phyloP scores from a whole-genome alignment of 2,113 vertebrate genomes.

The Oreotrochilus melanogaster region DNA sequence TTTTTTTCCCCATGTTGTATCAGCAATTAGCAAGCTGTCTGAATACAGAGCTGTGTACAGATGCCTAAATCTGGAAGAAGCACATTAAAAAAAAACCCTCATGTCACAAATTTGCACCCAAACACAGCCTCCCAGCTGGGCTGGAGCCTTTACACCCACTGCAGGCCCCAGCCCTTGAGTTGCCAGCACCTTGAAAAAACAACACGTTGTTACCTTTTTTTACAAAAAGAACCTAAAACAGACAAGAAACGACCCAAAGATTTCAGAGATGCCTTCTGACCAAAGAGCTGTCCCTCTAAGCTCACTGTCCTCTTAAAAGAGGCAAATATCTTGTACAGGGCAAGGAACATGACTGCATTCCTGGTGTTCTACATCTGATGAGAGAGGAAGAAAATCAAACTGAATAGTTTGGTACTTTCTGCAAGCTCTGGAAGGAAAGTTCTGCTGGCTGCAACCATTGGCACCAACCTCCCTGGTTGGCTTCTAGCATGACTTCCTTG shows the following conservation, averaged over 20 bases:
- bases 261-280: not conserved
- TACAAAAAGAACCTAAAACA: not conserved
- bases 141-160: not conserved
- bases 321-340: not conserved
- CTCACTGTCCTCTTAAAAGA: not conserved
- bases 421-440: not conserved
- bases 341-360: fast-evolving
- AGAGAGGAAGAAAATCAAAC: not conserved
- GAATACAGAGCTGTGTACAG: not conserved
- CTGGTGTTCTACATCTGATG: not conserved
- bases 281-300: not conserved
- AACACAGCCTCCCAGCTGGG: not conserved
- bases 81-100: not conserved
- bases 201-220: not conserved
- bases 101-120: not conserved
- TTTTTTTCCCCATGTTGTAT: not conserved
- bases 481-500: not conserved
- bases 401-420: not conserved
- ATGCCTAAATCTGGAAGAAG: not conserved
- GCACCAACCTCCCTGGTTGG: not conserved
- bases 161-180: not conserved
- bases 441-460: not conserved
- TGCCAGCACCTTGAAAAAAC: not conserved
- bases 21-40: not conserved
- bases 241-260: not conserved